Conservation (phyloP, 2,113 vertebrate species). For the Varanus salvator region DNA sequence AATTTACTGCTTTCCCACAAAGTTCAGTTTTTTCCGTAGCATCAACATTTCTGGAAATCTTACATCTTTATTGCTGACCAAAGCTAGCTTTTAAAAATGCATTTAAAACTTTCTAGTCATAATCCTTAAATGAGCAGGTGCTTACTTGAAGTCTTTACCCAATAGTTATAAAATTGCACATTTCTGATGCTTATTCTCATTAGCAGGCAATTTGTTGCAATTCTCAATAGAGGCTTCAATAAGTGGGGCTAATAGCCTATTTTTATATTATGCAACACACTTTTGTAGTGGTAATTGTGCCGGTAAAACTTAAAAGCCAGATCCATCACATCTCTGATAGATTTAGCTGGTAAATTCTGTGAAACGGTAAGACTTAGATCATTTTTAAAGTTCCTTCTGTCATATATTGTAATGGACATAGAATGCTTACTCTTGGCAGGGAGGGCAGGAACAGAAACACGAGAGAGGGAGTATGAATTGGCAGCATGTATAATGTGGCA, state of each 20-base stretch:
- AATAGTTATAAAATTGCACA: not conserved
- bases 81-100: not conserved
- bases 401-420: not conserved
- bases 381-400: not conserved
- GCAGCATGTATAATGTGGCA: not conserved
- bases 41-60: not conserved
- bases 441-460: not conserved
- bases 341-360: not conserved
- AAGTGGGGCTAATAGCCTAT: constrained; percentile 10
- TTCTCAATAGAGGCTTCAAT: not conserved
- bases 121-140: not conserved
- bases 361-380: not conserved
- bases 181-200: not conserved
- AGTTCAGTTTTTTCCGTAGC: too few species aligned
- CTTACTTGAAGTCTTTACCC: not conserved
- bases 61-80: not conserved
- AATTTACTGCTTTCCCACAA: too few species aligned
- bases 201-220: not conserved
- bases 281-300: not conserved
- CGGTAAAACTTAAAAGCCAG: not conserved
- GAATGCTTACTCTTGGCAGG: not conserved
- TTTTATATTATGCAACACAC: not conserved
- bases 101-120: not conserved
- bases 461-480: too few species aligned
- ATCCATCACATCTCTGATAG: not conserved